These are phyloP conservation scores for Microtus pennsylvanicus DNA, from an alignment of 2,113 vertebrate genomes.

Conservation along the genomic window DNA sequence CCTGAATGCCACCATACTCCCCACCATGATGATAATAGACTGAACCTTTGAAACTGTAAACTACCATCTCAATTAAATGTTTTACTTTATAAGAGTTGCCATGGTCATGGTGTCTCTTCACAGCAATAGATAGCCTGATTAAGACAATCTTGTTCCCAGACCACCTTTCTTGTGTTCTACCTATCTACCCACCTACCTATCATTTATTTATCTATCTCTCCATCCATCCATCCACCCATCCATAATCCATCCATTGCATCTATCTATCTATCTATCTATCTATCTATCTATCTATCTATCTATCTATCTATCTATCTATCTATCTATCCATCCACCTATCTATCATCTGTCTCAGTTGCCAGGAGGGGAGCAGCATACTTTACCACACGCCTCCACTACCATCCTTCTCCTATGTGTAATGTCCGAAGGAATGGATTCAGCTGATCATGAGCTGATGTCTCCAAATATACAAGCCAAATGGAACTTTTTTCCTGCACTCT, in stretches of 20 bases:
- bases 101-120: not conserved
- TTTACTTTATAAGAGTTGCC: not conserved
- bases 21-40: not conserved
- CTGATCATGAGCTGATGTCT: not conserved
- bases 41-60: not conserved
- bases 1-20: not conserved
- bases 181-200: too few relatives aligned
- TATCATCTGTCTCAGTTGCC: not conserved
- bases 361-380: too few relatives aligned
- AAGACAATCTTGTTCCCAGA: not conserved
- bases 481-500: too few relatives aligned
- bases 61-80: not conserved
- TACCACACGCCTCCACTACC: not conserved
- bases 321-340: not conserved
- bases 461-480: not conserved
- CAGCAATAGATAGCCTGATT: not conserved
- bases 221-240: not conserved
- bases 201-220: not conserved
- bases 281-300: too few relatives aligned
- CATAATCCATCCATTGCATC: not conserved
- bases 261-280: not conserved
- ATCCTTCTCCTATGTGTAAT: not conserved
- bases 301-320: not conserved
- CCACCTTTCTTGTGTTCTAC: accelerated
- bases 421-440: not conserved